Evolutionary conservation across 2,113 vertebrate species (phyloP).

Genomic region (Podarcis muralis): DNA sequence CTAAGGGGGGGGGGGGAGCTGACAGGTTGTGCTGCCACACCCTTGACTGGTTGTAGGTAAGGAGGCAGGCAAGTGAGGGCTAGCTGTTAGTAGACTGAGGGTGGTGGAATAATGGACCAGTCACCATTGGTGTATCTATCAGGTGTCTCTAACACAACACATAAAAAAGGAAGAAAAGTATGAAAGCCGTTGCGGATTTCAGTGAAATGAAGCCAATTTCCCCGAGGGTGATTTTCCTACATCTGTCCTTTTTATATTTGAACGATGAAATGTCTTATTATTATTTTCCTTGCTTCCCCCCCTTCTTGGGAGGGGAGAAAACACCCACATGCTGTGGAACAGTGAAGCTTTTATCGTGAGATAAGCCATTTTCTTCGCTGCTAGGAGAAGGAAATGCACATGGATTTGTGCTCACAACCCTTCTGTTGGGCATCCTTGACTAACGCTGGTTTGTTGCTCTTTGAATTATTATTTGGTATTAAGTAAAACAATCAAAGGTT

Average conservation of each 20-base stretch:
- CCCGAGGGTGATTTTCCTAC: not conserved
- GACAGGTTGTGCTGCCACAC: too few relatives aligned
- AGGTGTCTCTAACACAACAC: constrained; percentile 38
- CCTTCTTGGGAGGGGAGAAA: not conserved
- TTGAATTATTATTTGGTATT: constrained; percentile 74
- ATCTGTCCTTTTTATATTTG: not conserved
- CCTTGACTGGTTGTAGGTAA: too few relatives aligned
- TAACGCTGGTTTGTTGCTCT: constrained; percentile 68
- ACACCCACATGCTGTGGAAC: not conserved
- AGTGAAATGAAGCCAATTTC: constrained; percentile 17
- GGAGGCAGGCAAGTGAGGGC: too few relatives aligned
- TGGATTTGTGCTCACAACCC: not conserved
- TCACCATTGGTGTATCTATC: not conserved
- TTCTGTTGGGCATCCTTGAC: constrained; percentile 61
- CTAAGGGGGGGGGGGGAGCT: too few relatives aligned
- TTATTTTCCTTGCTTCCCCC: not conserved
- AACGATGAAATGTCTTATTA: not conserved
- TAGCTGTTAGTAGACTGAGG: too few relatives aligned
- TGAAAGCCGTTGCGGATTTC: not conserved
- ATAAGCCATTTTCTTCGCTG: constrained; percentile 13
- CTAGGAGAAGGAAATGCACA: not conserved
- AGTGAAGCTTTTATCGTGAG: constrained; percentile 4
- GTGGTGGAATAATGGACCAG: too few relatives aligned
- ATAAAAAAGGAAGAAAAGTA: not conserved
- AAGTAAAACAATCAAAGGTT: constrained; percentile 74